Evolutionary conservation across 2,797 vertebrate species (phyloP), one percentile per base, ranked within the genome.

Genomic region (Pelobates cultripes): DNA sequence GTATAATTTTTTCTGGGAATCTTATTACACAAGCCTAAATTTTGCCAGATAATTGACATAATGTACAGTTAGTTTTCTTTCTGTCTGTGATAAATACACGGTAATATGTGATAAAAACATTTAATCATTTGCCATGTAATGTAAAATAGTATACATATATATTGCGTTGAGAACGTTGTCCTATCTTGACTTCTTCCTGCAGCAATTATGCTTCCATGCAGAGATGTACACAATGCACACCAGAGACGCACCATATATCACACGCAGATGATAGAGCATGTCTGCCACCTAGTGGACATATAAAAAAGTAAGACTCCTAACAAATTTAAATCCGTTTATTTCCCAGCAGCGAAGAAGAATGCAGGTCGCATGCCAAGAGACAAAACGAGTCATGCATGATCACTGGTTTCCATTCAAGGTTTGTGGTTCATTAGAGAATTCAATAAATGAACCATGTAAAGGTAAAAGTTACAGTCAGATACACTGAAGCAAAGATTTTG

Each of bases 221-320:
- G 69, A 14, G 47, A 68, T 70, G 13, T 60, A 66, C 42, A 60
- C 17, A 7, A 40, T 14, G 45, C 55, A 73, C 51, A 51, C 7
- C 43, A 28, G 8, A 55, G n/a, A 73, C 40, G 43, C 41, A 44
- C 51, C 63, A 51, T 7, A 10, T 7, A 9, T n/a, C n/a, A 2
- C 3, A 2, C 43, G 43, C 13, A 28, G 45, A 70, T 7, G 17
- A 64, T 57, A 55, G 63, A 13, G 67, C 55, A 61, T 79, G 44
- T 15, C 64, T 83, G 67, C 72, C 82, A 83, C 55, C 82, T 70
- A 55, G 82, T 83, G 82, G 77, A 7, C 0, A 0, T 4, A 2
- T 0, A 8, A 13, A 15, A 40, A 47, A 61, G n/a, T 44, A 7
- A 12, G 2, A 47, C 40, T 45, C 14, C 55, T 12, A 57, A 12